phyloP scores from a whole-genome alignment of 1,140 invertebrate species.

The Aphis gossypii region DNA sequence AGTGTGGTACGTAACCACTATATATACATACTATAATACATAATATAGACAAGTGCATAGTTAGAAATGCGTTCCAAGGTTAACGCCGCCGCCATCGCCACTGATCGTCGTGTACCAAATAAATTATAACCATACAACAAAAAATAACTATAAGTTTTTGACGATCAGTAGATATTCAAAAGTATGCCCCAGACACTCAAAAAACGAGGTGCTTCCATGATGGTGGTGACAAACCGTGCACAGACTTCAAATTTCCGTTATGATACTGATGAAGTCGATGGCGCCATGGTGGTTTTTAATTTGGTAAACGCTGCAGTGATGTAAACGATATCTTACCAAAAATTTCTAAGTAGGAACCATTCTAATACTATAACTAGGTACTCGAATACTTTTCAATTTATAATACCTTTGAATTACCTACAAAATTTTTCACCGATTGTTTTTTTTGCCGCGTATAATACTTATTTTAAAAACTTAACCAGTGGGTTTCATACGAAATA shows the following conservation, averaged over 20 bases:
- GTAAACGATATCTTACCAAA: background rate
- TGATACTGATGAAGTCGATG: background rate
- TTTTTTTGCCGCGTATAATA: background rate
- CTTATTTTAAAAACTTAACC: background rate
- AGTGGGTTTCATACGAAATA: background rate
- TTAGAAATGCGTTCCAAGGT: conserved; percentile 13
- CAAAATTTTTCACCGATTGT: background rate
- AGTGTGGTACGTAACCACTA: background rate
- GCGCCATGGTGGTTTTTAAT: background rate
- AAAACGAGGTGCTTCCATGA: background rate
- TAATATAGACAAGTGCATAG: background rate
- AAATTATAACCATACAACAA: background rate
- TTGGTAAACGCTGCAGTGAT: background rate
- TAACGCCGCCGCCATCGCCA: background rate
- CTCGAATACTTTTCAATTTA: background rate
- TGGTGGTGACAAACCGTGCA: background rate
- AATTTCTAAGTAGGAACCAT: background rate
- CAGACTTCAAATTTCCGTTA: background rate
- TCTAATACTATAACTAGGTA: background rate
- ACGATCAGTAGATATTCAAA: no score
- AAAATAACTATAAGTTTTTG: background rate
- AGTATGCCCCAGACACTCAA: background rate
- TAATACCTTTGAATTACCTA: background rate
- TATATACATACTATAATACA: background rate
- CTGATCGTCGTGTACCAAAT: background rate